phyloP scores from a whole-genome alignment of 2,888 invertebrate genomes.

The Drosophila nr. fundita region DNA sequence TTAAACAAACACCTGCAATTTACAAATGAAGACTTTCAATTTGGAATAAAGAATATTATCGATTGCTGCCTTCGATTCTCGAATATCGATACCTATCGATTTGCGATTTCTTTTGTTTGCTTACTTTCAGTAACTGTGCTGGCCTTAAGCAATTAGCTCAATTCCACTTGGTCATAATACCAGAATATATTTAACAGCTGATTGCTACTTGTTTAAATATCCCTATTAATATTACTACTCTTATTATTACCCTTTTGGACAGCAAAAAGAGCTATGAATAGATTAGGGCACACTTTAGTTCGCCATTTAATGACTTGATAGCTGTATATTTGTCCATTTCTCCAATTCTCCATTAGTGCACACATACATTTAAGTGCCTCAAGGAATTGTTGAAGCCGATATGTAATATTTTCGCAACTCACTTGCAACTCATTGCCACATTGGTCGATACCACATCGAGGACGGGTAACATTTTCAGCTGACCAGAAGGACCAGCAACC shows the following conservation, averaged over 20 bases:
- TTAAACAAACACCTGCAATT: background rate
- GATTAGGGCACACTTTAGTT: background rate
- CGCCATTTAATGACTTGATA: background rate
- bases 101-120: background rate
- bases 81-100: background rate
- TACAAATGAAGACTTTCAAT: background rate
- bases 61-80: background rate
- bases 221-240: background rate
- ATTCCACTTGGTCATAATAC: background rate
- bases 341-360: background rate
- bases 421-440: slow-evolving; percentile 25
- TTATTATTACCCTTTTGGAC: background rate
- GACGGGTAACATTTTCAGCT: background rate
- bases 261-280: background rate
- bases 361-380: background rate
- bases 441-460: slow-evolving; percentile 15
- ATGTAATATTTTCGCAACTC: background rate
- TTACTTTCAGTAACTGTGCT: background rate
- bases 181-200: background rate
- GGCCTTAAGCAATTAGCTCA: background rate
- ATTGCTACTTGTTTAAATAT: background rate
- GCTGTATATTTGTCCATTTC: background rate
- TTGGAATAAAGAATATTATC: background rate
- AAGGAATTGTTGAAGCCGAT: background rate
- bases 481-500: background rate